Evolutionary conservation across 2,113 vertebrate genomes (phyloP).

Genomic region (Tauraco erythrolophus): DNA sequence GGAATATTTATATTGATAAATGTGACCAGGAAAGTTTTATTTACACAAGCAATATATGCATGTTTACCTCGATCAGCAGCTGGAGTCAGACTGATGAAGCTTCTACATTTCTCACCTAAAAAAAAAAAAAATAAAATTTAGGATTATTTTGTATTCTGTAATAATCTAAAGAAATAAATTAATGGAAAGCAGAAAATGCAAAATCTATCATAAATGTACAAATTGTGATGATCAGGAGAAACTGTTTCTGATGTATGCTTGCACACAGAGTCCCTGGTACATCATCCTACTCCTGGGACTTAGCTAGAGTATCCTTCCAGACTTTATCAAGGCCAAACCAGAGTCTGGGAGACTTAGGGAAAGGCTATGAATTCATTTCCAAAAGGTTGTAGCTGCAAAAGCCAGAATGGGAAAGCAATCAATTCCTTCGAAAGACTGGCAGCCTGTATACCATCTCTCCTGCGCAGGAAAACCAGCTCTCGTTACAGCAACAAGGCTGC

Average conservation of each 20-base stretch:
- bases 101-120: slow-evolving; percentile 89
- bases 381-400: background rate
- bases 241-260: background rate
- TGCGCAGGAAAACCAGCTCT: background rate
- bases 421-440: background rate
- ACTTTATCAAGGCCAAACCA: background rate
- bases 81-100: slow-evolving; percentile 87
- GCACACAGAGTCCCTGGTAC: no score
- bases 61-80: slow-evolving; percentile 86
- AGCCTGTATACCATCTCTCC: background rate
- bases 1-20: background rate
- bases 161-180: background rate
- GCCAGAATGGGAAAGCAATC: background rate
- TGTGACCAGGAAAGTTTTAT: background rate
- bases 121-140: background rate
- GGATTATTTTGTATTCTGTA: background rate
- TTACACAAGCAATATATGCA: background rate
- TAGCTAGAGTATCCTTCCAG: background rate
- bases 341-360: background rate
- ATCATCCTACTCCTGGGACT: background rate
- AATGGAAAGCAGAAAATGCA: background rate
- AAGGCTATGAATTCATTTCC: background rate
- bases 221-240: background rate
- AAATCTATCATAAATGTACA: background rate
- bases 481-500: background rate